Evolutionary conservation across 2,113 vertebrate species (phyloP).

Genomic region (Rhodinocichla rosea): DNA sequence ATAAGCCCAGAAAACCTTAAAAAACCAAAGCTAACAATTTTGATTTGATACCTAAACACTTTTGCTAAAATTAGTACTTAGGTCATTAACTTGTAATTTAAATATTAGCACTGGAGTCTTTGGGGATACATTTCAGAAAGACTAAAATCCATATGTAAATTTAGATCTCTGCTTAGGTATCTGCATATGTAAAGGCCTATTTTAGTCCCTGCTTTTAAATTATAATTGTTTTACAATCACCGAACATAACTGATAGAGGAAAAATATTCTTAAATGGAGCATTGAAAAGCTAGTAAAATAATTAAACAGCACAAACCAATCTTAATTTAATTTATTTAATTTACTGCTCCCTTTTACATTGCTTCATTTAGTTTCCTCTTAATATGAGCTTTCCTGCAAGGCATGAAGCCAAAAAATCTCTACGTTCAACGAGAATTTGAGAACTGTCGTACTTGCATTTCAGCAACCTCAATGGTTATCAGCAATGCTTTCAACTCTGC

Average conservation of each 20-base stretch:
- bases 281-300: background rate
- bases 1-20: background rate
- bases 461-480: background rate
- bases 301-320: background rate
- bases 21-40: background rate
- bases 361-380: background rate
- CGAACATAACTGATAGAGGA: background rate
- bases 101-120: background rate
- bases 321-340: background rate
- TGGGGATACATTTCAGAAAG: background rate
- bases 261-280: background rate
- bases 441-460: background rate
- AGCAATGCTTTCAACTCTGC: background rate
- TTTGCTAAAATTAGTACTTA: background rate
- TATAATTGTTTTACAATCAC: background rate
- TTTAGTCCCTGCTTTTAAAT: background rate
- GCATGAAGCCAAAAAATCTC: background rate
- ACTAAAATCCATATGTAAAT: background rate
- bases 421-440: background rate
- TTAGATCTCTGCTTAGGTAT: background rate
- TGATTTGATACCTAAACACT: background rate
- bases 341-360: background rate
- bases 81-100: background rate
- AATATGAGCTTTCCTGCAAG: background rate
- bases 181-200: background rate